These are phyloP conservation scores for Podarcis lilfordi DNA, from an alignment of 2,797 vertebrate species.

Conservation along the genomic window DNA sequence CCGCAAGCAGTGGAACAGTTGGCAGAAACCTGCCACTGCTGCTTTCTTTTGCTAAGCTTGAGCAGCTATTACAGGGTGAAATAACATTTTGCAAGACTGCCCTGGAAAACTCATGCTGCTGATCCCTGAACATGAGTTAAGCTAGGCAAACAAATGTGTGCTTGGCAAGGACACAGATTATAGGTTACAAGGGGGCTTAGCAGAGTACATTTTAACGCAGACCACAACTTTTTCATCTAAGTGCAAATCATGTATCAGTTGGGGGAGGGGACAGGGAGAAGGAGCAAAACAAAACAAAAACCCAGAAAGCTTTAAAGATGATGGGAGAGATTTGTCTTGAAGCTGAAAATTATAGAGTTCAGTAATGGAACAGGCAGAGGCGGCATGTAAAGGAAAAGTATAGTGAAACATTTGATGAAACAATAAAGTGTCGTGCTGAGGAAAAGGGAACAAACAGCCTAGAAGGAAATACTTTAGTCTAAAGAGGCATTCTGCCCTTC, in stretches of 20 bases:
- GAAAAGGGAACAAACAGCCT: conserved; percentile 2
- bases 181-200: conserved; percentile 58
- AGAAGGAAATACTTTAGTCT: conserved; percentile 37
- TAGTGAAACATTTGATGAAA: conserved; percentile 27
- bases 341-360: conserved; percentile 50
- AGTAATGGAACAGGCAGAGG: conserved; percentile 46
- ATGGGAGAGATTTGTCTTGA: conserved; percentile 57
- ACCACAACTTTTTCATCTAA: conserved; percentile 60
- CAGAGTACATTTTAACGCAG: conserved; percentile 61
- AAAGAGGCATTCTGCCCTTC: conserved; percentile 19
- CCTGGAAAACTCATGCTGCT: conserved; percentile 56
- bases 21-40: conserved; percentile 13
- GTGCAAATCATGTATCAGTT: conserved; percentile 47
- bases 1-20: background rate
- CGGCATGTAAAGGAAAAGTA: conserved; percentile 26
- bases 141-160: conserved; percentile 38
- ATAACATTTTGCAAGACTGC: conserved; percentile 42
- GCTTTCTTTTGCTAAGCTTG: conserved; percentile 15
- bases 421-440: conserved; percentile 27
- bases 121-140: conserved; percentile 55
- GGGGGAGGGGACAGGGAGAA: background rate
- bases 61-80: conserved; percentile 35
- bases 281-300: background rate
- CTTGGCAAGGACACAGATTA: conserved; percentile 53
- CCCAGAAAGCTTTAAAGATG: conserved; percentile 46